Base-by-base conservation (phyloP, 2,797 vertebrate genomes). In the Sarcophilus harrisii region DNA sequence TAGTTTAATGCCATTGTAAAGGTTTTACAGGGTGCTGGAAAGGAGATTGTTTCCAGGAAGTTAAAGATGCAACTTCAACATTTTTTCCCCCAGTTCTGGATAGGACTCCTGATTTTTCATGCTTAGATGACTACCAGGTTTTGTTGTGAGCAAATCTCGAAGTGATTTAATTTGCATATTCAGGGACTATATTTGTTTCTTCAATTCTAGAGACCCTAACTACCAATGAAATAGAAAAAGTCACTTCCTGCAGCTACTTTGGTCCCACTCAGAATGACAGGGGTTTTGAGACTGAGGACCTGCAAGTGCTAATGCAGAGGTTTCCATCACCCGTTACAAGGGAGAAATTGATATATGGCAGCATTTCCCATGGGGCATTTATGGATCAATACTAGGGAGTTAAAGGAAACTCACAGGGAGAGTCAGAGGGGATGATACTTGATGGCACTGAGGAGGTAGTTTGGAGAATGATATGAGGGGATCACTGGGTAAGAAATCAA, bases 31-130 rank as follows among this genome's bases (percentile, higher is more conserved):
- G 93, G 95, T 94, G 92, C 91, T 91, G 54, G 38, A 89, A 24
- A 92, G 87, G 91, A 58, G 57, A 97, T 28, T 95, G 24, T 96
- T 98, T 98, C 98, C 96, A 98, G 97, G 96, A 98, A 97, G 92
- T 62, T 54, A 1, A 96, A 95, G 91, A 95, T 58, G 93, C 38
- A 93, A 54, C 97, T 97, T 96, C 14, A 27, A 57, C 92, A 95
- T 97, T 93, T 59, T 9, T 57, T 1, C 93, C n/a, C 29, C n/a
- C 95, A 8, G n/a, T 94, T 38, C 97, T 95, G 91, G 45, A 97
- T 95, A 95, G 95, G 90, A 90, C 90, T 97, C 21, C 0, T 91
- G 87, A 89, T 96, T 94, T 95, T 96, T 97, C 0, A 0, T 95
- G n/a, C 10, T 91, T 87, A 49, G 38, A 87, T 87, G 73, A 87